Conservation (phyloP, 2,888 invertebrate species). For the Microplitis manilae region DNA sequence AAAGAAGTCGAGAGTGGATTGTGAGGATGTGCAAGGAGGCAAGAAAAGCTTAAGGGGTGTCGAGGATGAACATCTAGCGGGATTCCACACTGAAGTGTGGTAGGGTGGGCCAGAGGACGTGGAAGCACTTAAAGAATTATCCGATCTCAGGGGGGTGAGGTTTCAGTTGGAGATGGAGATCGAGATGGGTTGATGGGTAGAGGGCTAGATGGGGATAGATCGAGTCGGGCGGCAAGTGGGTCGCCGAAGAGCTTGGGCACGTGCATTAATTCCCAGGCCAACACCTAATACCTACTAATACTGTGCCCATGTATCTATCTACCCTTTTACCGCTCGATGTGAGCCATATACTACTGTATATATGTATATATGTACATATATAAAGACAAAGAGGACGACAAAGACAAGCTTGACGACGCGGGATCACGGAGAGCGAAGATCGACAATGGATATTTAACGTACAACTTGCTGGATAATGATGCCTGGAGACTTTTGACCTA, state of each 20-base stretch:
- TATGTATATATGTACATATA: neutral
- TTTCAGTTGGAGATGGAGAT: slow-evolving; percentile 49
- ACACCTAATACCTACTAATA: slow-evolving; percentile 72
- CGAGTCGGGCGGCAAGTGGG: slow-evolving; percentile 49
- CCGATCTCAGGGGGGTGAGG: slow-evolving; percentile 65
- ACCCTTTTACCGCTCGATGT: slow-evolving; percentile 70
- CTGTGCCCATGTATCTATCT: slow-evolving; percentile 69
- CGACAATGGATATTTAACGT: slow-evolving; percentile 20
- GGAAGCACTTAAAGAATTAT: slow-evolving; percentile 72
- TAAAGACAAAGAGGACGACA: neutral
- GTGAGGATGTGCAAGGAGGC: slow-evolving; percentile 53
- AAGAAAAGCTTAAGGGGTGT: slow-evolving; percentile 33
- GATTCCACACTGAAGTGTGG: slow-evolving; percentile 53
- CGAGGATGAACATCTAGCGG: slow-evolving; percentile 40
- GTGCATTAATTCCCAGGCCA: slow-evolving; percentile 71
- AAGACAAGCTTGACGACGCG: neutral
- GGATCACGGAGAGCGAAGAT: slow-evolving; percentile 5
- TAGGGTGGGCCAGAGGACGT: slow-evolving; percentile 49
- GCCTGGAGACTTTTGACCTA: neutral
- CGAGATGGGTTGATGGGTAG: slow-evolving; percentile 47
- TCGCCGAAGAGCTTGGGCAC: slow-evolving; percentile 60
- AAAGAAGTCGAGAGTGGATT: slow-evolving; percentile 51
- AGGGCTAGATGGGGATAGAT: slow-evolving; percentile 53
- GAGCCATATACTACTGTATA: slow-evolving; percentile 51
- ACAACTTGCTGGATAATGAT: slow-evolving; percentile 28